Base-by-base conservation (phyloP, 2,113 vertebrate species). In the Galbula dea region DNA sequence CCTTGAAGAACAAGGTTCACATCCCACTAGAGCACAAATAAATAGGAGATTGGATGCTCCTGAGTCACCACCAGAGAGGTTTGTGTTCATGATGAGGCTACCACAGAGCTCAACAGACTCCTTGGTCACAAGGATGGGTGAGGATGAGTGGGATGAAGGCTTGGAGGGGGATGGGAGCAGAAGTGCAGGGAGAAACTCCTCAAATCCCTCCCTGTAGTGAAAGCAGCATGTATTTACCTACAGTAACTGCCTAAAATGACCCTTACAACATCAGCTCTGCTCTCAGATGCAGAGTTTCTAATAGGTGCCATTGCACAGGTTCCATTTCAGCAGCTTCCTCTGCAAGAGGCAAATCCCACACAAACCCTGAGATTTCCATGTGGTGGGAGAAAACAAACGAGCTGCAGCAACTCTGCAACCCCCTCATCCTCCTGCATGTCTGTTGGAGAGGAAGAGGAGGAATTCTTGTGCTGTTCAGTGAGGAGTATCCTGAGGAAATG, bases 1-100 rank as follows among this genome's bases (percentile, higher is more conserved):
- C 79, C 80, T 48, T 1, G 11, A 34, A 46, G 82, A 78, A 26
- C 91, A 91, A 82, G 88, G 76, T 89, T 96, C 55, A 76, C 61
- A 26, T 94, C 95, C 90, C 83, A 7, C 67, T 11, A 48, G 63
- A 54, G 81, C 62, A 32, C 77, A 90, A 87, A 57, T 34, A 69
- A 92, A 97, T 27, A 93, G 20, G 78, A 75, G 85, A 10, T 61
- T 2, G 57, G 58, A 8, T n/a, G 61, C 61, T 45, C 55, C 5
- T 2, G 45, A 43, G 34, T 51, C 46, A 2, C 36, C 22, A 59
- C 52, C 69, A 71, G 30, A 0, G n/a, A 32, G n/a, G 34, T 17
- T 92, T n/a, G 19, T 18, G 69, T 15, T 37, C 24, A 22, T 0
- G 3, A 29, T 3, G 69, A 71, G 76, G 11, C 18, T 11, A 1